Conservation (phyloP, 1,140 invertebrate genomes). For the Ceratina japonica region DNA sequence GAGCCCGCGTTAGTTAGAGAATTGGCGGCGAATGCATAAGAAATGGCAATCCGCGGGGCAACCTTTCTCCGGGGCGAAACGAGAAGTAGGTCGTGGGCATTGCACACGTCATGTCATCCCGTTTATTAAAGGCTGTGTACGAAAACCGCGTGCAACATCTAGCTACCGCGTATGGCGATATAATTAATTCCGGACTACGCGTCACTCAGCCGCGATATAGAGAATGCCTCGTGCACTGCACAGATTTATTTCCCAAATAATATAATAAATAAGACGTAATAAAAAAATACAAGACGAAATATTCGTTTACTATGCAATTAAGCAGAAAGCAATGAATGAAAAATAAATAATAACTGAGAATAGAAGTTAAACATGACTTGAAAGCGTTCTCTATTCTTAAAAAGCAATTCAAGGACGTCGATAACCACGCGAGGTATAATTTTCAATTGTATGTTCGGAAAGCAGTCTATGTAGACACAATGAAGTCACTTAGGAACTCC, state of each 20-base stretch:
- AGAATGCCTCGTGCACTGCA: background rate
- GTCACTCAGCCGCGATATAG: slow-evolving; percentile 26
- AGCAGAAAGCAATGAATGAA: too few species aligned
- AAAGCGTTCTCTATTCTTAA: too few species aligned
- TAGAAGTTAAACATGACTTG: too few species aligned
- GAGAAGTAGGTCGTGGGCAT: slow-evolving; percentile 55
- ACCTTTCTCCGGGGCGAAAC: slow-evolving; percentile 41
- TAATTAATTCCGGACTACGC: slow-evolving; percentile 42
- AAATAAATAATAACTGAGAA: too few species aligned
- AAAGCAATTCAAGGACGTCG: too few species aligned
- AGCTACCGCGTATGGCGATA: slow-evolving; percentile 37
- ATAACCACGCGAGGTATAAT: too few species aligned
- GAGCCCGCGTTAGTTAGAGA: slow-evolving; percentile 32
- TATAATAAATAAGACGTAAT: too few species aligned
- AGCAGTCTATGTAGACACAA: background rate
- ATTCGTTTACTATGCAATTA: too few species aligned
- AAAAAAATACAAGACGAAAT: too few species aligned
- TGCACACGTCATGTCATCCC: slow-evolving; percentile 42
- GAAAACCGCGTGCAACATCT: slow-evolving; percentile 38
- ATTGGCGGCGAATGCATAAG: slow-evolving; percentile 41
- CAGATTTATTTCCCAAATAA: too few species aligned
- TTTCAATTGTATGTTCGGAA: too few species aligned
- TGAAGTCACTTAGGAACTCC: background rate
- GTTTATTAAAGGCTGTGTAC: slow-evolving; percentile 7
- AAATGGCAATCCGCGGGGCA: slow-evolving; percentile 30